Percentiles rank a stretch among this genome's conserved stretches.
phyloP scores from a whole-genome alignment of 2,797 vertebrate genomes.

The Leptoclinus maculatus region DNA sequence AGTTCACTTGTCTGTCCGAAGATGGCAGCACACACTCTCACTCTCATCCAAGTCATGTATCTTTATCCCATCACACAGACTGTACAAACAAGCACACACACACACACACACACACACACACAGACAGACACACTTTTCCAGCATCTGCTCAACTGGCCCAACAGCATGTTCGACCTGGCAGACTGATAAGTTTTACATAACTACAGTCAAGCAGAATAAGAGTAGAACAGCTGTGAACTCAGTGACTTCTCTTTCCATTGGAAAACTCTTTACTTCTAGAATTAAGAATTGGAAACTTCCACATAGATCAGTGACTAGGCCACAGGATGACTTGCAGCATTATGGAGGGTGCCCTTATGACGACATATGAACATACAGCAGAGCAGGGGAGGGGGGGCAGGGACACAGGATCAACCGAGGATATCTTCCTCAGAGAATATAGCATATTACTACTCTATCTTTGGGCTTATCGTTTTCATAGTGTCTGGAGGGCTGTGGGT shows the following conservation, averaged over 20 bases:
- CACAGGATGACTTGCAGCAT: conserved; percentile 25
- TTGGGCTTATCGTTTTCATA: background rate
- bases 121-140: conserved; percentile 35
- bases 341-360: background rate
- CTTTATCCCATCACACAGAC: conserved; percentile 36
- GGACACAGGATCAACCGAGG: background rate
- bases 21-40: conserved; percentile 35
- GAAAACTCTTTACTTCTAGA: conserved; percentile 14
- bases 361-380: background rate
- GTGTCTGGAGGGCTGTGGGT: background rate
- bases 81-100: conserved; percentile 40
- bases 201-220: conserved; percentile 32
- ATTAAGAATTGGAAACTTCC: conserved; percentile 17
- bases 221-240: conserved; percentile 73
- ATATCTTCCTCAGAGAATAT: background rate
- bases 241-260: conserved; percentile 64
- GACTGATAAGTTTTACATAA: conserved; percentile 56
- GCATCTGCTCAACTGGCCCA: conserved; percentile 62
- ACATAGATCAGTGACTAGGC: conserved; percentile 13
- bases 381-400: background rate
- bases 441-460: too few species aligned
- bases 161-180: conserved; percentile 62
- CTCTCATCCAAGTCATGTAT: conserved; percentile 43
- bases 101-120: conserved; percentile 19
- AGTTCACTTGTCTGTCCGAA: conserved; percentile 30